Conservation (phyloP, 2,113 vertebrate genomes). For the Carassius auratus region DNA sequence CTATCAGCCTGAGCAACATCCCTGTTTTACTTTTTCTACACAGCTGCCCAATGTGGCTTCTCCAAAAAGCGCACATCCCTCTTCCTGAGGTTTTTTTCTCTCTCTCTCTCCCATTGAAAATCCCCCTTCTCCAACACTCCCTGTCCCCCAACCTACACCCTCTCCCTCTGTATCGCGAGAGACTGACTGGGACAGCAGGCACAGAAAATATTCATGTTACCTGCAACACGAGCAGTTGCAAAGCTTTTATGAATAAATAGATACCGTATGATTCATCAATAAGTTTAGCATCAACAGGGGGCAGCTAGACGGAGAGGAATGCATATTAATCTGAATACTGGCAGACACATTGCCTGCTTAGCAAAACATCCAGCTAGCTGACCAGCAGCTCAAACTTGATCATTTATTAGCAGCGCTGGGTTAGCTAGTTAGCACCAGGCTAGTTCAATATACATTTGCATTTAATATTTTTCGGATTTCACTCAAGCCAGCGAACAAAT, state of each 20-base stretch:
- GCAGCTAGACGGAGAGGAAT: conserved; percentile 27
- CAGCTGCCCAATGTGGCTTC: background rate
- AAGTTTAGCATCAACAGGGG: background rate
- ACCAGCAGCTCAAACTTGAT: conserved; percentile 48
- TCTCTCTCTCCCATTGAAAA: conserved; percentile 37
- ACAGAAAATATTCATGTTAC: conserved; percentile 60
- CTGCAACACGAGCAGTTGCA: conserved; percentile 52
- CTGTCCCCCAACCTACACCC: conserved; percentile 53
- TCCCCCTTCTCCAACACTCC: conserved; percentile 52
- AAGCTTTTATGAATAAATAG: conserved; percentile 43
- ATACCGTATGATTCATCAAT: conserved; percentile 19
- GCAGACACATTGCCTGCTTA: conserved; percentile 45
- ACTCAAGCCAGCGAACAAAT: background rate
- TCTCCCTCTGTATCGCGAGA: conserved; percentile 63
- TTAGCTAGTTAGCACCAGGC: conserved; percentile 54
- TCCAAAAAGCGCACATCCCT: conserved; percentile 17
- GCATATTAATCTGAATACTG: conserved; percentile 27
- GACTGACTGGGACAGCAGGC: conserved; percentile 56
- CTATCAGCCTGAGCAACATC: too few species aligned
- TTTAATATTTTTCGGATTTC: background rate
- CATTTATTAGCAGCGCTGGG: conserved; percentile 48
- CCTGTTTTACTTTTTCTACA: background rate
- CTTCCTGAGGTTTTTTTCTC: conserved; percentile 32
- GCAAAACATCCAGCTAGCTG: conserved; percentile 51
- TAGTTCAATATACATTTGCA: conserved; percentile 13